Evolutionary conservation across 2,888 invertebrate genomes (phyloP).

Genomic region (Pycnomerus fuliginosus): DNA sequence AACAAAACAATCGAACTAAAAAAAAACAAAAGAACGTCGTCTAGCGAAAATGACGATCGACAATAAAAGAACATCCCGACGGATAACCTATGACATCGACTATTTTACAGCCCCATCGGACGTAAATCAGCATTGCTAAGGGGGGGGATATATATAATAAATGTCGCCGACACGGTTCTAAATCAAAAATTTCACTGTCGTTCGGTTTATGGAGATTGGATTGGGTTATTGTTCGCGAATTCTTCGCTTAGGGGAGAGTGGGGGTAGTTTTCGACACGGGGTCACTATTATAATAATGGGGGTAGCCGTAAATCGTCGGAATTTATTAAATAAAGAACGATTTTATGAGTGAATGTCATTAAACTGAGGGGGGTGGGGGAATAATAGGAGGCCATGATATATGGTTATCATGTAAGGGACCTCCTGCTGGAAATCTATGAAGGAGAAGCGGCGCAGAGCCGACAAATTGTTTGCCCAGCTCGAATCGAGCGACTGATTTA

Average conservation of each 20-base stretch:
- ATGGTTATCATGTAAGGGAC: constrained; percentile 15
- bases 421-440: constrained; percentile 15
- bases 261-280: no score
- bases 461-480: constrained; percentile 15
- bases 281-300: no score
- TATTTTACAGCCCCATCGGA: constrained; percentile 8
- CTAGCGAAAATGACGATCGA: no score
- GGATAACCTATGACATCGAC: constrained; percentile 10
- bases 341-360: constrained; percentile 1
- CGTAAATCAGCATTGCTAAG: constrained; percentile 8
- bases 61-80: neutral
- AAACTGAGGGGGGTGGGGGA: neutral
- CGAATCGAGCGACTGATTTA: no score
- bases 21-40: constrained; percentile 4
- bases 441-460: constrained; percentile 4
- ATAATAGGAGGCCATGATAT: constrained; percentile 8
- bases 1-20: no score
- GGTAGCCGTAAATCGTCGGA: no score
- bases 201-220: neutral
- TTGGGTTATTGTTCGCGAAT: no score
- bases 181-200: constrained; percentile 3
- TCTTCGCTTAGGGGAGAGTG: no score
- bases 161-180: neutral
- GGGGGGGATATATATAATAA: constrained; percentile 1
- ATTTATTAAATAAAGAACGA: neutral